phyloP scores from a whole-genome alignment of 2,888 invertebrate species.

The Cerceris ruficornis region DNA sequence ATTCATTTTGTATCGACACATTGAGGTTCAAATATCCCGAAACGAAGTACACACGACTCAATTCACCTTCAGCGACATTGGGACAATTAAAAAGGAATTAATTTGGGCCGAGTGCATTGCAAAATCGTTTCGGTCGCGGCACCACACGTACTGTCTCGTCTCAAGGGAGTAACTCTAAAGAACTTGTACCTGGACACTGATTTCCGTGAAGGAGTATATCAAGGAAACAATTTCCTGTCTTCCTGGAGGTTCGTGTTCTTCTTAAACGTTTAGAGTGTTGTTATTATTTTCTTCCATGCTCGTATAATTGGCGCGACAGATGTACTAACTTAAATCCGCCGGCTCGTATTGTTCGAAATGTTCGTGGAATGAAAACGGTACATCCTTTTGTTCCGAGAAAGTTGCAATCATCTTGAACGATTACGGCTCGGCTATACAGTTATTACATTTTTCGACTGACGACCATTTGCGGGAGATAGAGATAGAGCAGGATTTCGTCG shows the following conservation, averaged over 20 bases:
- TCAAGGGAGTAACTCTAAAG: conserved; percentile 30
- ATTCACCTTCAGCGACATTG: too few relatives aligned
- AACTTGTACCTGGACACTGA: conserved; percentile 4
- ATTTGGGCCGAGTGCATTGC: too few relatives aligned
- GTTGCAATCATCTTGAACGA: conserved; percentile 25
- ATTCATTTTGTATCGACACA: too few relatives aligned
- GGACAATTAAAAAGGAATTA: too few relatives aligned
- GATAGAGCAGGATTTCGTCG: conserved; percentile 9
- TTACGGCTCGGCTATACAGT: conserved; percentile 24
- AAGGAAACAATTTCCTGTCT: conserved; percentile 23
- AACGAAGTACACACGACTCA: too few relatives aligned
- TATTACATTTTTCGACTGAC: conserved; percentile 19
- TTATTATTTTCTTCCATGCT: conserved; percentile 9
- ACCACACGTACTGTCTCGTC: not conserved
- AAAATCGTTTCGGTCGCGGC: too few relatives aligned
- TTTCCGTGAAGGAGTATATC: conserved; percentile 16
- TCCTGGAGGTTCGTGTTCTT: not conserved
- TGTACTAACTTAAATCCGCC: conserved; percentile 5
- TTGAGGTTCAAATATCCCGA: too few relatives aligned
- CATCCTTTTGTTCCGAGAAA: conserved; percentile 24
- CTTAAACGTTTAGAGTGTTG: conserved; percentile 1
- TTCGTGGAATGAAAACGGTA: conserved; percentile 25
- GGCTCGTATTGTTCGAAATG: conserved; percentile 6
- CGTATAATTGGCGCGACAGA: conserved; percentile 20
- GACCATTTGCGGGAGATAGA: conserved; percentile 12